Evolutionary conservation across 1,140 invertebrate genomes (phyloP), one percentile per base, ranked within the genome.

Genomic region (Eueides isabella): DNA sequence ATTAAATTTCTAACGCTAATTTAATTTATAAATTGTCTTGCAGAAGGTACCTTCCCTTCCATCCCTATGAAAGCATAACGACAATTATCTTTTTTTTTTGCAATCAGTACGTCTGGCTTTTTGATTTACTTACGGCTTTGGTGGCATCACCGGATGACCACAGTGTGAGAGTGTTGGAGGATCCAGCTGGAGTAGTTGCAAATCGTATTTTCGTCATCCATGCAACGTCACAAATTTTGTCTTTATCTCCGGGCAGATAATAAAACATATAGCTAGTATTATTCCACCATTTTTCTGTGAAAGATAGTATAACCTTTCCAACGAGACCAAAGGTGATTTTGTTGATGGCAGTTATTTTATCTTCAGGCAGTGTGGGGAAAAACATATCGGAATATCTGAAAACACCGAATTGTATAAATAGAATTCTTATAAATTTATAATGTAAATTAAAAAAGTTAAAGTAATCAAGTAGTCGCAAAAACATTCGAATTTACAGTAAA

Each of bases 341-440:
- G 0, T 88, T 74, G 70, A 90, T 90, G 29, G 81, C 75, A 4
- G 41, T 72, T 2, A 79, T 61, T 82, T 90, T 90, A 16, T 76
- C 62, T 35, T 74, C 55, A 6, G 83, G 84, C 19, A 84, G 30
- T 12, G 44, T 33, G 30, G 84, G 85, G 14, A 62, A 64, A 68
- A 91, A 89, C 14, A 89, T 73, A 4, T 75, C 71, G 6, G 68
- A 55, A 44, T 88, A 76, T 75, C 87, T 89, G 81, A 16, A 85
- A 85, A 19, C 6, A 48, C 5, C 0, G 14, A 16, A 38, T 38
- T 44, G 0, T 44, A 23, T 44, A 19, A 19, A 19, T 44, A 44
- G n/a, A 19, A 23, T 55, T 11, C 19, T 55, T 55, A 26, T 14
- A 9, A 2, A 23, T 23, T 55, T 55, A n/a, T 19, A 5, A 14